phyloP scores from a whole-genome alignment of 64 coral and sea anemone species.

The Porites australiensis region DNA sequence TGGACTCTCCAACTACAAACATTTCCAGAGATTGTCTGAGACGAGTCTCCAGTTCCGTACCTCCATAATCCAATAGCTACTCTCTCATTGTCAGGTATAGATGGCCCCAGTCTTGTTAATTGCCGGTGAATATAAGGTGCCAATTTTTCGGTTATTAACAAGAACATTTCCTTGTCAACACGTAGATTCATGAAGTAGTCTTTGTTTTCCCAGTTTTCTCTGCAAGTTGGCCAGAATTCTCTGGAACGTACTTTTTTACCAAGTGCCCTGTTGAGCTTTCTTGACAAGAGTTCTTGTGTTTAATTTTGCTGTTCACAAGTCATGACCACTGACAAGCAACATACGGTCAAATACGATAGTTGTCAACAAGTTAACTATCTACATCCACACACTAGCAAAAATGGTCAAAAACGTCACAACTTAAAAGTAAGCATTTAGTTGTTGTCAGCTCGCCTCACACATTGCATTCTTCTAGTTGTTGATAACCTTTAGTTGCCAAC shows the following conservation, averaged over 20 bases:
- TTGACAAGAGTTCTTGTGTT: slow-evolving; percentile 45
- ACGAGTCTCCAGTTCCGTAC: slow-evolving; percentile 43
- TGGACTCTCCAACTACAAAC: slow-evolving; percentile 68
- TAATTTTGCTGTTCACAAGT: slow-evolving; percentile 50
- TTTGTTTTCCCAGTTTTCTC: slow-evolving; percentile 37
- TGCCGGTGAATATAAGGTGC: slow-evolving; percentile 53
- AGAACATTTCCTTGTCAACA: slow-evolving; percentile 46
- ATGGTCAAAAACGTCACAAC: not conserved
- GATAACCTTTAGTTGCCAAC: no score
- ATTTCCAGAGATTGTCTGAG: slow-evolving; percentile 35
- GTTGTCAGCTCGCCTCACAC: no score
- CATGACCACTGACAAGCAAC: slow-evolving; percentile 41
- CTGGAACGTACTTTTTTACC: slow-evolving; percentile 20
- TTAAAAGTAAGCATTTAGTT: no score
- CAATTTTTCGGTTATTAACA: slow-evolving; percentile 52
- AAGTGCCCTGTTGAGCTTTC: slow-evolving; percentile 45
- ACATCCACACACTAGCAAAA: not conserved
- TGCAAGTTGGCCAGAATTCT: slow-evolving; percentile 23
- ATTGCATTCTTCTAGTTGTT: no score
- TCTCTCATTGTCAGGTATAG: slow-evolving; percentile 55
- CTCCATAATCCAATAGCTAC: slow-evolving; percentile 52
- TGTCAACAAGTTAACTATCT: slow-evolving; percentile 14
- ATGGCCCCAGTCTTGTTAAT: slow-evolving; percentile 50
- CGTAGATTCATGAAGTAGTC: slow-evolving; percentile 53
- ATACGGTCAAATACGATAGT: slow-evolving; percentile 41